Evolutionary conservation across 30 jellyfish, hydroid and myxozoan genomes (phyloP).

Genomic region (Morbakka virulenta): DNA sequence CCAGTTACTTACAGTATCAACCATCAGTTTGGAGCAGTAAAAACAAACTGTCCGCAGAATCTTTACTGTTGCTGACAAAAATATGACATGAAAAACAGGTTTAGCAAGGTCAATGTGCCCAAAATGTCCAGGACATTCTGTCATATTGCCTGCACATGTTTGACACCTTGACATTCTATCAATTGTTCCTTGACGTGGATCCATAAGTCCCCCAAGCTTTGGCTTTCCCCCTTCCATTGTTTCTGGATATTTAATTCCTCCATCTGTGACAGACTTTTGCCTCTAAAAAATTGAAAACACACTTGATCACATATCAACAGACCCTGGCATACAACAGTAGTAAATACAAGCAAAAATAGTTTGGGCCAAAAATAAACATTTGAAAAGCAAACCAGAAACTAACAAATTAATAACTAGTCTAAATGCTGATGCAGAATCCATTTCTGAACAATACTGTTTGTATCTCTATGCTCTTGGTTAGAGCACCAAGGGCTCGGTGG

Average conservation of each 20-base stretch:
- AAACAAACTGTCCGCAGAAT: conserved; percentile 90
- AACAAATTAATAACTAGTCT: too few relatives aligned
- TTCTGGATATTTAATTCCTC: conserved; percentile 92
- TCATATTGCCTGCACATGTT: conserved; percentile 99
- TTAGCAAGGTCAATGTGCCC: conserved; percentile 99
- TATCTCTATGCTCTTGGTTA: too few relatives aligned
- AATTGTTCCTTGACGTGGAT: conserved; percentile 97
- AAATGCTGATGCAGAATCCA: too few relatives aligned
- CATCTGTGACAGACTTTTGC: conserved; percentile 93
- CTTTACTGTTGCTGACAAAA: conserved; percentile 76
- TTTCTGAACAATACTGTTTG: too few relatives aligned
- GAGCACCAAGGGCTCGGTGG: too few relatives aligned
- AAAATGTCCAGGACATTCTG: conserved; percentile 99
- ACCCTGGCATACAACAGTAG: too few relatives aligned
- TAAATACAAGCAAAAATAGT: too few relatives aligned
- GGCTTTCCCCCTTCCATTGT: conserved; percentile 98
- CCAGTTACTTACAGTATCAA: conserved; percentile 55
- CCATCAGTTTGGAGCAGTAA: conserved; percentile 91
- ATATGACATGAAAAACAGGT: conserved; percentile 95
- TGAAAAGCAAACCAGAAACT: too few relatives aligned
- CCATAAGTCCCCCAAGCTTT: conserved; percentile 95
- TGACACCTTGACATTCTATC: conserved; percentile 85
- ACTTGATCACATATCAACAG: too few relatives aligned
- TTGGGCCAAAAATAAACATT: too few relatives aligned
- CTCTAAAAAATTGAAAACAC: conserved; percentile 55